phyloP scores from a whole-genome alignment of 1,140 invertebrate genomes.

The Trichonephila clavipes region DNA sequence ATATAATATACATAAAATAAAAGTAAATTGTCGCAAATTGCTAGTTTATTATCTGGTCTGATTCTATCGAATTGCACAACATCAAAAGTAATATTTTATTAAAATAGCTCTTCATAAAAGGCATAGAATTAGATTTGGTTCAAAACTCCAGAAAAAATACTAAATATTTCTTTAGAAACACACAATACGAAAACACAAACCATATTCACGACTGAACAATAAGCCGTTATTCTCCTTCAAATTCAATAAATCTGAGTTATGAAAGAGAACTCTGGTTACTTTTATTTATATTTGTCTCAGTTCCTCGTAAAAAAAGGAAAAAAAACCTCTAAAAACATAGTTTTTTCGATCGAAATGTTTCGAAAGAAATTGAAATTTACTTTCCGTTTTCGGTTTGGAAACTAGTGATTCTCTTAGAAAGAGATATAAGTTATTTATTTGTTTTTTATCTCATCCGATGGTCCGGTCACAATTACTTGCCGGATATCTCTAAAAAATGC shows the following conservation, averaged over 20 bases:
- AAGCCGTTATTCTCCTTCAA: conserved; percentile 7
- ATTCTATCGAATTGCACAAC: too few species aligned
- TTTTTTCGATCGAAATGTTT: conserved; percentile 17
- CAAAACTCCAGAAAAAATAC: not conserved
- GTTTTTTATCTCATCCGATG: not conserved
- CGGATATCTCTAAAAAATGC: conserved; percentile 37
- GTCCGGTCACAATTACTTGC: conserved; percentile 29
- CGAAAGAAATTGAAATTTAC: conserved; percentile 52
- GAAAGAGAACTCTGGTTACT: not conserved
- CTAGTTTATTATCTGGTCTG: too few species aligned
- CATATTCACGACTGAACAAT: not conserved
- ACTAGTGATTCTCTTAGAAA: conserved; percentile 18
- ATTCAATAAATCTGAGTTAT: conserved; percentile 27
- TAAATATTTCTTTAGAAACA: too few species aligned
- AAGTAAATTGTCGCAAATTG: too few species aligned
- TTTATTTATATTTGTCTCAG: not conserved
- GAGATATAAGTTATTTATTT: conserved; percentile 54
- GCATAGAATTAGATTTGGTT: not conserved
- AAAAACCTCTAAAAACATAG: conserved; percentile 17
- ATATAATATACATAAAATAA: too few species aligned
- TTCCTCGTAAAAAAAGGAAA: not conserved
- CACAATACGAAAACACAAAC: not conserved
- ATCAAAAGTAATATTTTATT: not conserved
- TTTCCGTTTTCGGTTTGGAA: conserved; percentile 38
- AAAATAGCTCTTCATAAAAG: not conserved